Percentiles rank a stretch among this genome's conserved stretches.
Evolutionary conservation across 92 coral and sea anemone genomes (phyloP).

Genomic region (Bergia sp.): DNA sequence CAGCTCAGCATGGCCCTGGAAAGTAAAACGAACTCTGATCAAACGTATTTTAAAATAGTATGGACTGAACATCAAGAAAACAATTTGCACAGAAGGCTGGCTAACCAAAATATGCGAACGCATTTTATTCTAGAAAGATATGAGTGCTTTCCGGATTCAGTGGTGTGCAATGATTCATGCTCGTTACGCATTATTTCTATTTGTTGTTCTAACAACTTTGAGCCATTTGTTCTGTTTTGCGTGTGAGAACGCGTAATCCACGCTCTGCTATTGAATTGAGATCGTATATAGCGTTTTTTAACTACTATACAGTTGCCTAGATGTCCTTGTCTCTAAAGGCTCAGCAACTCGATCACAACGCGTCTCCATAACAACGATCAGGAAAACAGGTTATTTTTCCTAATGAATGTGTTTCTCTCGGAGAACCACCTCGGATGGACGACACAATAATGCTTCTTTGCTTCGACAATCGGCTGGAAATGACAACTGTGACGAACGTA

Average conservation of each 20-base stretch:
- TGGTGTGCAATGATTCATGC: no score
- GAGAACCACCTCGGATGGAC: conserved; percentile 58
- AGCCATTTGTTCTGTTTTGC: neutral
- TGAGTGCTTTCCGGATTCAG: no score
- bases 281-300: no score
- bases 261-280: neutral
- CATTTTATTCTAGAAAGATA: no score
- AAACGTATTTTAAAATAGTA: no score
- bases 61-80: no score
- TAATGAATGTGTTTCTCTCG: conserved; percentile 44
- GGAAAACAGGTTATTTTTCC: conserved; percentile 55
- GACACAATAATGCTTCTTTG: conserved; percentile 45
- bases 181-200: no score
- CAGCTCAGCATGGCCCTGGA: no score
- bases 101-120: no score
- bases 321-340: neutral
- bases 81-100: no score
- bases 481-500: conserved; percentile 54
- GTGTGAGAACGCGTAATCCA: neutral
- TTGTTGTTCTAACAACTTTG: neutral
- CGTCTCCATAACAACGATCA: neutral
- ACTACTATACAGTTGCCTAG: no score
- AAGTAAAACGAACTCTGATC: no score
- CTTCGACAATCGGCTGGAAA: conserved; percentile 52
- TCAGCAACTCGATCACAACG: neutral